These are phyloP conservation scores for Drosophila murphyi DNA, from an alignment of 1,140 invertebrate species.

Conservation along the genomic window DNA sequence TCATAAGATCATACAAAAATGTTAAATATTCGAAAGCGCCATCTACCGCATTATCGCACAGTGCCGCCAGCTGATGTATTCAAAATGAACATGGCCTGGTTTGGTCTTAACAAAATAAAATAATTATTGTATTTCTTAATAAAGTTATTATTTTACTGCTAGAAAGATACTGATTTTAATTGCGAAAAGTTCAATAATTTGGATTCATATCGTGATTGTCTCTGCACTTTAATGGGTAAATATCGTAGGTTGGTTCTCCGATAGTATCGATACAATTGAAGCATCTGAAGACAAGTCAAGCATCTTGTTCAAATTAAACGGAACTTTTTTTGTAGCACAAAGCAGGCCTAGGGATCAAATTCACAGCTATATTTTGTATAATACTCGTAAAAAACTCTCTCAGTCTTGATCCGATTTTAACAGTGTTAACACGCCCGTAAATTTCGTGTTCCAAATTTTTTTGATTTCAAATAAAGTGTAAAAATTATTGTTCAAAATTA, in stretches of 20 bases:
- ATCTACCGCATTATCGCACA: slow-evolving; percentile 1
- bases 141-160: too few species aligned
- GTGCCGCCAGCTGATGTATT: background rate
- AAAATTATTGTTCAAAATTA: slow-evolving; percentile 10
- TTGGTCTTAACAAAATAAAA: slow-evolving; percentile 1
- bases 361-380: slow-evolving; percentile 1
- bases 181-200: too few species aligned
- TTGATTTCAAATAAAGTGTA: background rate
- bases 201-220: too few species aligned
- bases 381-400: background rate
- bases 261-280: slow-evolving; percentile 2
- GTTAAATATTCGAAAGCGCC: background rate
- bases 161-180: too few species aligned
- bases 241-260: background rate
- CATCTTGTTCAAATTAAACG: slow-evolving; percentile 42
- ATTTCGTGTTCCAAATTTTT: slow-evolving; percentile 26
- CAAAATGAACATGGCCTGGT: background rate
- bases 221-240: background rate
- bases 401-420: slow-evolving; percentile 46
- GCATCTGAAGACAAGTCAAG: slow-evolving; percentile 11
- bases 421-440: slow-evolving; percentile 24
- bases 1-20: background rate
- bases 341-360: slow-evolving; percentile 25
- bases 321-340: slow-evolving; percentile 27
- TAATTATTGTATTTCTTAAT: too few species aligned